These are phyloP conservation scores for Lethocerus indicus DNA, from an alignment of 1,140 invertebrate genomes.

Conservation along the genomic window DNA sequence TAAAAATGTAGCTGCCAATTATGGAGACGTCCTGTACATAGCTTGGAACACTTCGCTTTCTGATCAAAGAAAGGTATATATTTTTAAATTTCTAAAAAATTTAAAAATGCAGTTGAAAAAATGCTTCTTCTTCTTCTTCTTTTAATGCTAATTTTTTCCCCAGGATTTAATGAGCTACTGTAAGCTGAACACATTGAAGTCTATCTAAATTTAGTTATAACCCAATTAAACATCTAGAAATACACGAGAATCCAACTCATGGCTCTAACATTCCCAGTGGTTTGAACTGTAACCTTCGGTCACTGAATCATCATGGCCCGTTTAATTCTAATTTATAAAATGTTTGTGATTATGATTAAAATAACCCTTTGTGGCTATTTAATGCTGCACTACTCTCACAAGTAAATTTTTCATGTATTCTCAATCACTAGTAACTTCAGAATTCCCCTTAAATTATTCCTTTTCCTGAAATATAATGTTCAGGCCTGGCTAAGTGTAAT, in stretches of 20 bases:
- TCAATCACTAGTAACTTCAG: not conserved
- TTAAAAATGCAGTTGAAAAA: not conserved
- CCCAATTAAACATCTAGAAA: not conserved
- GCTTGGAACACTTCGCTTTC: conserved; percentile 7
- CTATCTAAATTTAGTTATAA: not conserved
- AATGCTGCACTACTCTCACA: too few relatives aligned
- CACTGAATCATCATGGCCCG: too few relatives aligned
- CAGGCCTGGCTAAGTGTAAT: not conserved
- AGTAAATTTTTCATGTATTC: too few relatives aligned
- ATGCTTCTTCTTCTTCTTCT: not conserved
- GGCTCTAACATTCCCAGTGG: too few relatives aligned
- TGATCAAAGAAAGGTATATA: conserved; percentile 6
- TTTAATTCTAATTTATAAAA: too few relatives aligned
- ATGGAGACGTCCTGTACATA: conserved; percentile 12
- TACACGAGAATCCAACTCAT: too few relatives aligned
- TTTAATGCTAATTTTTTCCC: not conserved
- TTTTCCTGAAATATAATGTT: not conserved
- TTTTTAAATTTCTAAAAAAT: not conserved
- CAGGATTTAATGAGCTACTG: not conserved
- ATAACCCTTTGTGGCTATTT: too few relatives aligned
- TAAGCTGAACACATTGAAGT: not conserved
- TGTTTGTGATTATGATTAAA: too few relatives aligned
- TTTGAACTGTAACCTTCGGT: too few relatives aligned
- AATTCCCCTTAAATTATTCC: not conserved
- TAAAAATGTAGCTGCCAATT: conserved; percentile 8